Evolutionary conservation across 2,113 vertebrate genomes (phyloP).

Genomic region (Limnothrissa miodon): DNA sequence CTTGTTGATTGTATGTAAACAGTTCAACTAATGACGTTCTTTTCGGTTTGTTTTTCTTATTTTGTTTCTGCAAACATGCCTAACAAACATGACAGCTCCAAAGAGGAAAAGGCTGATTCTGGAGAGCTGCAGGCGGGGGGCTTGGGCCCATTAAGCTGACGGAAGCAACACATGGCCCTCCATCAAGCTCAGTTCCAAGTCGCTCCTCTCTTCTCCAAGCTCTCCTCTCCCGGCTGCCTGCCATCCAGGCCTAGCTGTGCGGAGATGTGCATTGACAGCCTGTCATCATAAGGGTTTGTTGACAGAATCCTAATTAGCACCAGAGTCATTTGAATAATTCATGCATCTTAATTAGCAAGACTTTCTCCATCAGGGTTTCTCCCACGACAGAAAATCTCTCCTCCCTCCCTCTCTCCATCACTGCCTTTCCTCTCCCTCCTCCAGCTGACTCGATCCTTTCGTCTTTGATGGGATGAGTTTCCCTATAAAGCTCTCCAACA

Average conservation of each 20-base stretch:
- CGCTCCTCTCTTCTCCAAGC: conserved; percentile 41
- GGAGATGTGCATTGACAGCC: conserved; percentile 54
- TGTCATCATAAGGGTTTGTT: conserved; percentile 57
- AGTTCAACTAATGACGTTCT: background rate
- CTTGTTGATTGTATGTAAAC: background rate
- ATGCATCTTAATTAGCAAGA: conserved; percentile 75
- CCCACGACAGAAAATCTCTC: conserved; percentile 59
- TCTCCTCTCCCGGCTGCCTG: conserved; percentile 32
- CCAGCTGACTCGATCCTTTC: background rate
- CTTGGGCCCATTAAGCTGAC: background rate
- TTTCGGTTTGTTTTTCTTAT: background rate
- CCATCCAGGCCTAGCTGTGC: background rate
- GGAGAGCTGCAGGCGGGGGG: background rate
- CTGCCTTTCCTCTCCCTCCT: background rate
- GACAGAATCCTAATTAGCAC: conserved; percentile 73
- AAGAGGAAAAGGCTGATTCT: background rate
- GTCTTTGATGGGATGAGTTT: conserved; percentile 1
- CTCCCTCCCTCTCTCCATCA: background rate
- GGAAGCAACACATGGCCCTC: background rate
- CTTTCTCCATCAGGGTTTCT: conserved; percentile 68
- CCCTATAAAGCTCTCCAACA: background rate
- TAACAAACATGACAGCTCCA: background rate
- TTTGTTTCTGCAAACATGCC: background rate
- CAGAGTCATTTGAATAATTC: conserved; percentile 73
- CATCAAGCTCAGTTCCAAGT: background rate